Evolutionary conservation across 2,797 vertebrate genomes (phyloP).

Genomic region (Pseudochirops cupreus): DNA sequence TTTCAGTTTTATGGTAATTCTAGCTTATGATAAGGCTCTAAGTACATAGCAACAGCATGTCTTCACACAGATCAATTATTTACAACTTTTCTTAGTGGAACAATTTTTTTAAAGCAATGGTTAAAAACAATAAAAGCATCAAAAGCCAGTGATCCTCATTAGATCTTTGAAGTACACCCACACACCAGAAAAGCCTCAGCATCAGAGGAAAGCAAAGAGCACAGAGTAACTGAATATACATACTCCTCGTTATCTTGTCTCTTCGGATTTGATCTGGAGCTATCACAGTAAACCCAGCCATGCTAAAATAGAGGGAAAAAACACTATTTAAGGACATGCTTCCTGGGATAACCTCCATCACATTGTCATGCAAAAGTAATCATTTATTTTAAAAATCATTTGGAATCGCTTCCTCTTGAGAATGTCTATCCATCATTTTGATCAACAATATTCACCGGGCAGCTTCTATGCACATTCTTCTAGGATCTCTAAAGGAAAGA

Average conservation of each 20-base stretch:
- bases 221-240: slow-evolving; percentile 66
- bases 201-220: background rate
- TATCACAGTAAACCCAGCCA: slow-evolving; percentile 84
- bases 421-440: background rate
- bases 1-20: background rate
- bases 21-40: background rate
- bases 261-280: slow-evolving; percentile 86
- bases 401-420: background rate
- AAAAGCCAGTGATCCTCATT: background rate
- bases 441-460: background rate
- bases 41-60: background rate
- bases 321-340: background rate
- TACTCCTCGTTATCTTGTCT: slow-evolving; percentile 86
- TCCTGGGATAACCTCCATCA: background rate
- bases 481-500: background rate
- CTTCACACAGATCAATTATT: slow-evolving; percentile 37
- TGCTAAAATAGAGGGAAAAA: slow-evolving; percentile 82
- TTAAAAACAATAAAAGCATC: slow-evolving; percentile 35
- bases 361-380: slow-evolving; percentile 28
- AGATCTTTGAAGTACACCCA: background rate
- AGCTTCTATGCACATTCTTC: background rate
- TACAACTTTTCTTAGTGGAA: slow-evolving; percentile 42
- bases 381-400: background rate
- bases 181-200: background rate
- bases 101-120: slow-evolving; percentile 44